These are phyloP conservation scores for Aldrovandia affinis DNA, from an alignment of 2,797 vertebrate species.

Conservation along the genomic window DNA sequence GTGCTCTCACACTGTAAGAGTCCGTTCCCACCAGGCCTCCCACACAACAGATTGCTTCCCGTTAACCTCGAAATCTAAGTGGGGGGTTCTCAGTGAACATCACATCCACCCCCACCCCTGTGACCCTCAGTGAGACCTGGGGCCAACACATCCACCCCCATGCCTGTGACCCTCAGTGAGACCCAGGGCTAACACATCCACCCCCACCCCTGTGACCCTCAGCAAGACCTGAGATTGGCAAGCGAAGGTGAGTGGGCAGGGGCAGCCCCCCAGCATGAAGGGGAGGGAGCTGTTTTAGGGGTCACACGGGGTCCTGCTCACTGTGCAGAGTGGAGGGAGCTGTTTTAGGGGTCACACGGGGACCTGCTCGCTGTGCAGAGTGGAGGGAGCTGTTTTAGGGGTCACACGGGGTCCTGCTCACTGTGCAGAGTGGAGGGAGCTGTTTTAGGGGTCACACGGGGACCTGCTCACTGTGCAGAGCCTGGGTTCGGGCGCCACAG, in stretches of 20 bases:
- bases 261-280: background rate
- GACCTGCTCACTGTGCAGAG: no score
- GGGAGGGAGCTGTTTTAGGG: background rate
- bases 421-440: no score
- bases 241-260: background rate
- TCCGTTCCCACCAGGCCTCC: background rate
- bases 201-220: background rate
- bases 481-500: background rate
- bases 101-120: background rate
- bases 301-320: background rate
- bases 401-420: no score
- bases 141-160: background rate
- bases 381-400: no score
- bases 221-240: background rate
- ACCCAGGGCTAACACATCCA: background rate
- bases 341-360: constrained; percentile 10
- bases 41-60: background rate
- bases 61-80: background rate
- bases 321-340: background rate
- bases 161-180: background rate
- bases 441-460: no score
- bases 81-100: background rate
- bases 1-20: background rate
- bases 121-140: background rate
- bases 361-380: background rate